These are phyloP conservation scores for Cistogaster globosa DNA, from an alignment of 2,888 invertebrate genomes.

Conservation along the genomic window DNA sequence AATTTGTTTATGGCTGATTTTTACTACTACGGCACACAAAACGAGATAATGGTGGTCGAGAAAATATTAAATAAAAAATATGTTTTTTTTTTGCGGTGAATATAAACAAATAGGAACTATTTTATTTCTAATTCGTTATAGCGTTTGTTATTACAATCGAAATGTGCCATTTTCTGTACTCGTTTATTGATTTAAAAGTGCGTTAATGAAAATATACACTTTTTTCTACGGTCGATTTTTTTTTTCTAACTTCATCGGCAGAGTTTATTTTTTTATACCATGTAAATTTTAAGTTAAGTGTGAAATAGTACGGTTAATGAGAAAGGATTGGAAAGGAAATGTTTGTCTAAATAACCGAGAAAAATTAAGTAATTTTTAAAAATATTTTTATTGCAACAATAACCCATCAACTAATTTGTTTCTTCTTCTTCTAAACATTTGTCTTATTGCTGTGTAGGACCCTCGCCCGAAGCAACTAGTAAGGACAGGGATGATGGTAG, in stretches of 20 bases:
- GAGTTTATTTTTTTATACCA: background rate
- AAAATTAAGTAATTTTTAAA: conserved; percentile 47
- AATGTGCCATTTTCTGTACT: background rate
- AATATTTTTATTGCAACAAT: background rate
- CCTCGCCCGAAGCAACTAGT: conserved; percentile 10
- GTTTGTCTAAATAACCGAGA: conserved; percentile 59
- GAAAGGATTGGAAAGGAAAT: conserved; percentile 27
- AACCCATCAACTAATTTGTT: conserved; percentile 10
- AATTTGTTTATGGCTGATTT: too few relatives aligned
- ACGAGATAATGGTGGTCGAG: too few relatives aligned
- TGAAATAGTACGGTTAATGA: conserved; percentile 33
- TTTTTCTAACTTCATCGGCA: background rate
- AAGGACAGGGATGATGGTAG: conserved; percentile 41
- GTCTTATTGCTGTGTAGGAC: conserved; percentile 37
- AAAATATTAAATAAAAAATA: too few relatives aligned
- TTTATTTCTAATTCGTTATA: background rate
- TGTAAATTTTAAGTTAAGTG: conserved; percentile 35
- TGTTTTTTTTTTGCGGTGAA: too few relatives aligned
- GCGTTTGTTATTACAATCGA: background rate
- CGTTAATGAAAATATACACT: background rate
- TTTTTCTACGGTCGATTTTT: background rate
- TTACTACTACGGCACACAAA: too few relatives aligned
- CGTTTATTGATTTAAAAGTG: background rate
- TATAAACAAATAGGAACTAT: too few relatives aligned
- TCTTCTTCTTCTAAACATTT: conserved; percentile 10